Conservation (phyloP, 2,797 vertebrate genomes). For the Gorsachius magnificus region DNA sequence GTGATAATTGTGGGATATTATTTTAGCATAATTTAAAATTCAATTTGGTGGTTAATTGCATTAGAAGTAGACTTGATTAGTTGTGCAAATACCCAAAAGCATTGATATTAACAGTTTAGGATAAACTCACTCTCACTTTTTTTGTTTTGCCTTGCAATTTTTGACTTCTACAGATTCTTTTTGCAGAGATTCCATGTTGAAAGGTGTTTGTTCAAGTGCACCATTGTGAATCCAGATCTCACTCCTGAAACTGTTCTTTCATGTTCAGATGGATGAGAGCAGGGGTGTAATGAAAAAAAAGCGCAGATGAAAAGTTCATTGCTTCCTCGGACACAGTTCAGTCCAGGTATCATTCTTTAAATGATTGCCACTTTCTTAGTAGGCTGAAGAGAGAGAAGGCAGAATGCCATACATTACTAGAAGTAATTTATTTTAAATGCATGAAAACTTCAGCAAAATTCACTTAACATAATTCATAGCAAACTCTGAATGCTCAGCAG, state of each 20-base stretch:
- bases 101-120: conserved; percentile 4
- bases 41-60: conserved; percentile 27
- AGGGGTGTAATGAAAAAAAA: neutral
- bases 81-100: conserved; percentile 29
- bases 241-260: neutral
- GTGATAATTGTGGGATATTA: conserved; percentile 1
- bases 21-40: conserved; percentile 42
- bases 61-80: conserved; percentile 42
- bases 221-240: conserved; percentile 19
- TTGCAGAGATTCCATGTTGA: neutral
- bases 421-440: conserved; percentile 19
- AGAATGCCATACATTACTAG: neutral
- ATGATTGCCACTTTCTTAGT: neutral
- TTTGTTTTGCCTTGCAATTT: neutral
- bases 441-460: conserved; percentile 33
- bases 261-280: neutral
- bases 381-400: neutral
- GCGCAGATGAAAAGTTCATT: neutral
- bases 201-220: conserved; percentile 28
- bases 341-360: neutral
- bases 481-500: neutral
- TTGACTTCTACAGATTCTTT: neutral
- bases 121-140: neutral
- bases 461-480: neutral
- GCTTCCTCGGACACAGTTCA: neutral